Evolutionary conservation across 2,797 vertebrate species (phyloP).

Genomic region (Chiloscyllium punctatum): DNA sequence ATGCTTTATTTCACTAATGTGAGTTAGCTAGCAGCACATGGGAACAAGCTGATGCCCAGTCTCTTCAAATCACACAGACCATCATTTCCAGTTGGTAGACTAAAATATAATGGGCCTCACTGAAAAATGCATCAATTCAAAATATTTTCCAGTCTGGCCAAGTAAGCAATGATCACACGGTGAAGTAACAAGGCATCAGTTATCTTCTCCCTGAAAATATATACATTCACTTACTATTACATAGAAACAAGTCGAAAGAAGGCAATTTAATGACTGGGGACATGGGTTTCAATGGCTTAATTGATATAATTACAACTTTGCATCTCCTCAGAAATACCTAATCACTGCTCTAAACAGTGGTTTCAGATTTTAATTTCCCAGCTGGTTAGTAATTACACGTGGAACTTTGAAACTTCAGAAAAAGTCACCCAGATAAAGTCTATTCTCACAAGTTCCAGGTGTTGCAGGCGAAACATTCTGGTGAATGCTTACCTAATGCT

Average conservation of each 20-base stretch:
- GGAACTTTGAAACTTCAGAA: too few relatives aligned
- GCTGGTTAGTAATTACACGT: background rate
- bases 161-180: background rate
- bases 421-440: conserved; percentile 2
- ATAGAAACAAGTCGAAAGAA: background rate
- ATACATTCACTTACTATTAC: background rate
- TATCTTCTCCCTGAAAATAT: background rate
- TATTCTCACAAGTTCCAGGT: background rate
- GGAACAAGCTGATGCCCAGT: background rate
- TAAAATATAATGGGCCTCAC: background rate
- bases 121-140: background rate
- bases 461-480: background rate
- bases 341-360: background rate
- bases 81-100: background rate
- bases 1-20: background rate
- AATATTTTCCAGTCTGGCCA: conserved; percentile 1
- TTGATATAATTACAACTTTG: background rate
- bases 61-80: background rate
- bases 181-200: background rate
- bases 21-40: background rate
- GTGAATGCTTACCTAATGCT: background rate
- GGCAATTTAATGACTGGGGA: background rate
- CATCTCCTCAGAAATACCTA: background rate
- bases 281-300: background rate
- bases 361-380: background rate